Base-by-base conservation (phyloP, 1,140 invertebrate species). In the Tetramorium parvispinum region DNA sequence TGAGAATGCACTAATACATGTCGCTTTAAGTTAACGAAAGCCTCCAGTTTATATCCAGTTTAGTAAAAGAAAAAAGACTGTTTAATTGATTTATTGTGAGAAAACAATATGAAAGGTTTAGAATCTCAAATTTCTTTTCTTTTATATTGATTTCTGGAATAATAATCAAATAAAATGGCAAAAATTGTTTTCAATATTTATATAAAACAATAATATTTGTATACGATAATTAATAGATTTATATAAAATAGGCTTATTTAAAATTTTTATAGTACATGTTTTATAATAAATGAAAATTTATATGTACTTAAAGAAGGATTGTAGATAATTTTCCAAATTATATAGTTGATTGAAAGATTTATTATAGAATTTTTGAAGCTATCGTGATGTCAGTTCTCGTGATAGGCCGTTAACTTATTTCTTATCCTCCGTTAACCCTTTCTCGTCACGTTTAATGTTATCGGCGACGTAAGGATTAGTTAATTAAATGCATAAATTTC, bases 401-500 rank as follows among this genome's bases (percentile, higher is more conserved):
- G 40, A 55, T 73, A 75, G 27, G n/a, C 37, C 40, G 18, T 13
- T 16, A 82, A 82, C 66, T 59, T 83, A 83, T 75, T 83, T 83
- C 68, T 83, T 83, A 83, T 83, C 68, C 63, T 24, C 7, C 24
- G 40, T 37, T 53, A 71, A 21, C 24, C 27, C 21, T 57, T 4
- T 57, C 32, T 43, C n/a, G 43, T 81, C 49, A 83, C 79, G 79
- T 83, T 73, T 73, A 83, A 46, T 40, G 68, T 82, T 82, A 82
- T 82, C 79, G 53, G 66, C 79, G 24, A 57, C 24, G 40, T 59
- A 59, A 75, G 79, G 79, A 83, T 75, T 83, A 75, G 79, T 59
- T 83, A 61, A 75, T 83, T 83, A 83, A 83, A 83, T 75, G 79
- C 79, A 83, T 83, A 83, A 83, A 83, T 83, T 83, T 83, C 55